Evolutionary conservation across 2,113 vertebrate genomes (phyloP).

Genomic region (Steatornis caripensis): DNA sequence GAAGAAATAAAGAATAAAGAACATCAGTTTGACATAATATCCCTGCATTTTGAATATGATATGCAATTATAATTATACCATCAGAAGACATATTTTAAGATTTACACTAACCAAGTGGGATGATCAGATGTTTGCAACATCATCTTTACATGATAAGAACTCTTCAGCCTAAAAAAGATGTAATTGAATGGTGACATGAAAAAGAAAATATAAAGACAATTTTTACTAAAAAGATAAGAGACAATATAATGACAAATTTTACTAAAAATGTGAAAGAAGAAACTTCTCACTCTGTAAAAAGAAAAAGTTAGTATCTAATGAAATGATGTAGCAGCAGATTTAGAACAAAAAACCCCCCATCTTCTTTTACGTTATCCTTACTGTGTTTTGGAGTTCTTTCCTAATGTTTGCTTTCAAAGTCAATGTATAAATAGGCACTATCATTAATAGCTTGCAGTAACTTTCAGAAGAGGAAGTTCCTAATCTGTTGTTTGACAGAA

Average conservation of each 20-base stretch:
- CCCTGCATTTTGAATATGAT: background rate
- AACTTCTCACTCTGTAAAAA: background rate
- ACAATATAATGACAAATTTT: background rate
- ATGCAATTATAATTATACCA: background rate
- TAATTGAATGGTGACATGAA: background rate
- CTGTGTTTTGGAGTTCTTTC: background rate
- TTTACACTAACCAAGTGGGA: background rate
- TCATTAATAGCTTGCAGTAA: background rate
- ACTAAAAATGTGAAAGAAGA: background rate
- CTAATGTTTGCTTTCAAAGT: background rate
- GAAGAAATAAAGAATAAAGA: background rate
- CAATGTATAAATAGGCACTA: background rate
- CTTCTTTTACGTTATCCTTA: background rate
- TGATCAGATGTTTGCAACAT: background rate
- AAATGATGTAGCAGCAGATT: background rate
- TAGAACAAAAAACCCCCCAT: accelerated
- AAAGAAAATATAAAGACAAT: background rate
- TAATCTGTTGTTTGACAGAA: background rate
- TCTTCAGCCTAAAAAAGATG: background rate
- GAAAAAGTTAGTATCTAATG: background rate
- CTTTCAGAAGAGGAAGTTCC: background rate
- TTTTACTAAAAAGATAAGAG: background rate
- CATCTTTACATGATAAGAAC: background rate
- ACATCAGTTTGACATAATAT: background rate
- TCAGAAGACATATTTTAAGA: background rate